Conservation (phyloP, 1,140 invertebrate genomes). For the Mactra quadrangularis region DNA sequence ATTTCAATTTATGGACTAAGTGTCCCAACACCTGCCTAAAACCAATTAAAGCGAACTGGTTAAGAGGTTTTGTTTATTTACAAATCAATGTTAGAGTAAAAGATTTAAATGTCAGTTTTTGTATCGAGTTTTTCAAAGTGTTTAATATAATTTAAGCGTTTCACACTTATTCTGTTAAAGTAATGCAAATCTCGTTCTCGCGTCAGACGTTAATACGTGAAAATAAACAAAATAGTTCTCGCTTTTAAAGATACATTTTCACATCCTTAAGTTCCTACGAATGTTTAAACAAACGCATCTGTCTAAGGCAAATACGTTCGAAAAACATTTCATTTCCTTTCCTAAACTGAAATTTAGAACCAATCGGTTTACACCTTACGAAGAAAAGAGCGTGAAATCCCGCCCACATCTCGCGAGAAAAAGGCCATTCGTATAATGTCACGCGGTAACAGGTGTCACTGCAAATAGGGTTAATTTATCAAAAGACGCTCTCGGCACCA, state of each 20-base stretch:
- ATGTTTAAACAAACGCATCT: constrained; percentile 4
- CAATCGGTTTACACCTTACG: constrained; percentile 6
- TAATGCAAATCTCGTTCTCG: neutral
- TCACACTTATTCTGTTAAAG: constrained; percentile 22
- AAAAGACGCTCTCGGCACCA: constrained; percentile 20
- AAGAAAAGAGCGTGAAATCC: constrained; percentile 1
- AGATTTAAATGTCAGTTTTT: neutral
- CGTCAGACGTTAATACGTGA: neutral
- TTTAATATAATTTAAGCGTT: neutral
- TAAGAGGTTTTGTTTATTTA: neutral
- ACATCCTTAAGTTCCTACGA: neutral
- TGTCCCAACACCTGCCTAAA: neutral
- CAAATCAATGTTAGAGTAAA: neutral
- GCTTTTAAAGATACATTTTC: neutral
- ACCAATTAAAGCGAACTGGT: neutral
- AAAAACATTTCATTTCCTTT: neutral
- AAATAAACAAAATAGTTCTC: neutral
- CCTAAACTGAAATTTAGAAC: constrained; percentile 1
- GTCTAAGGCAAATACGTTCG: neutral
- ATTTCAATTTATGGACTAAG: too few species aligned
- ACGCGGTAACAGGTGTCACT: constrained; percentile 46
- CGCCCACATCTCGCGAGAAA: constrained; percentile 36
- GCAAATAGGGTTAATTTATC: constrained; percentile 46
- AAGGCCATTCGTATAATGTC: constrained; percentile 21
- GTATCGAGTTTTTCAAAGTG: neutral